These are phyloP conservation scores for Hofmannophila pseudospretella DNA, from an alignment of 2,888 invertebrate genomes.

Conservation along the genomic window DNA sequence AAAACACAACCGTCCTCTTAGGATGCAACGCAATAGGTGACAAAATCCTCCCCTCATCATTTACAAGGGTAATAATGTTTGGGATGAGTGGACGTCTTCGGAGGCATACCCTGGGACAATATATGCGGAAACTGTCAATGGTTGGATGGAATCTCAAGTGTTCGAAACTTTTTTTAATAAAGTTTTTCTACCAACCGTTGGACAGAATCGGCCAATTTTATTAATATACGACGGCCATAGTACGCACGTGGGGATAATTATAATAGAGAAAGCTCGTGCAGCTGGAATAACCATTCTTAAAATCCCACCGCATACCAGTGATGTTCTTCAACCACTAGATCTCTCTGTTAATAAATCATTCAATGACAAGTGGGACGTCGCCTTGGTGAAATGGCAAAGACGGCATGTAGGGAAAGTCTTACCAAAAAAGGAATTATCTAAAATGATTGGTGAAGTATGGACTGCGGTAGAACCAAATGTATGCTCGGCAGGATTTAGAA, in stretches of 20 bases:
- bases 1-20: constrained; percentile 20
- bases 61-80: constrained; percentile 22
- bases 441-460: constrained; percentile 21
- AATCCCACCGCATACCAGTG: constrained; percentile 22
- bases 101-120: constrained; percentile 18
- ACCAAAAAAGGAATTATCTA: constrained; percentile 21
- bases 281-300: constrained; percentile 18
- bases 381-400: constrained; percentile 23
- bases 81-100: constrained; percentile 16
- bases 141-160: constrained; percentile 31
- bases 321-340: constrained; percentile 21
- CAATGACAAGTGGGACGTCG: constrained; percentile 22
- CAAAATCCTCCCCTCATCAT: constrained; percentile 25
- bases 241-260: constrained; percentile 22
- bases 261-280: constrained; percentile 19
- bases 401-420: constrained; percentile 18
- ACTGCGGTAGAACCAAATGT: constrained; percentile 15
- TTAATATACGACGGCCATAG: constrained; percentile 28
- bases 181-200: constrained; percentile 12
- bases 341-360: constrained; percentile 25
- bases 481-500: constrained; percentile 16
- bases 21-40: constrained; percentile 21
- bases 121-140: constrained; percentile 22
- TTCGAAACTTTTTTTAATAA: constrained; percentile 17
- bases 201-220: constrained; percentile 20